Conservation (phyloP, 2,888 invertebrate genomes). For the Mongoloraphidia duomilia region DNA sequence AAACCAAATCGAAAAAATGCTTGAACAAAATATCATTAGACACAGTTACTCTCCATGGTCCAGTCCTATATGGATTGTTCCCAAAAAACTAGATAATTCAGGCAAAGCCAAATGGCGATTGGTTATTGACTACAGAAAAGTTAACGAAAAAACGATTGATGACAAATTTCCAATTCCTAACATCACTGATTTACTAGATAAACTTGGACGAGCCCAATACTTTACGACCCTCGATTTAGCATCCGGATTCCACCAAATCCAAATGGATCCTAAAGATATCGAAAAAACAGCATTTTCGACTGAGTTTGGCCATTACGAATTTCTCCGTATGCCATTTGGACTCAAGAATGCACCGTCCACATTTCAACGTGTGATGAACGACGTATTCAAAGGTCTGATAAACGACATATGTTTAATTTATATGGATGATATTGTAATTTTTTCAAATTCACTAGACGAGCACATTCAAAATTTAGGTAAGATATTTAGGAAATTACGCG, state of each 20-base stretch:
- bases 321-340: no score
- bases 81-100: slow-evolving; percentile 9
- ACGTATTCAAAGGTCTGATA: slow-evolving; percentile 1
- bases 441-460: slow-evolving; percentile 12
- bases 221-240: slow-evolving; percentile 16
- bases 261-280: slow-evolving; percentile 11
- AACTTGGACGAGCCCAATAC: slow-evolving; percentile 12
- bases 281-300: slow-evolving; percentile 13
- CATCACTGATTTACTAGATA: slow-evolving; percentile 14
- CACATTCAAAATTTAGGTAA: slow-evolving; percentile 8
- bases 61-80: no score
- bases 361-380: slow-evolving; percentile 4
- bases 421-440: slow-evolving; percentile 16
- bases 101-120: slow-evolving; percentile 7
- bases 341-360: no score
- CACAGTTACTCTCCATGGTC: slow-evolving; percentile 11
- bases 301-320: slow-evolving; percentile 9
- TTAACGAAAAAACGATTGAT: slow-evolving; percentile 12
- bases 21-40: background rate
- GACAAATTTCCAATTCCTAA: slow-evolving; percentile 14
- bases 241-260: slow-evolving; percentile 17
- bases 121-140: slow-evolving; percentile 8
- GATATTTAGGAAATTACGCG: slow-evolving; percentile 9
- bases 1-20: slow-evolving; percentile 5
- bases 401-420: no score